Evolutionary conservation across 2,888 invertebrate genomes (phyloP), one percentile per base, ranked within the genome.

Genomic region (Folsomia candida): DNA sequence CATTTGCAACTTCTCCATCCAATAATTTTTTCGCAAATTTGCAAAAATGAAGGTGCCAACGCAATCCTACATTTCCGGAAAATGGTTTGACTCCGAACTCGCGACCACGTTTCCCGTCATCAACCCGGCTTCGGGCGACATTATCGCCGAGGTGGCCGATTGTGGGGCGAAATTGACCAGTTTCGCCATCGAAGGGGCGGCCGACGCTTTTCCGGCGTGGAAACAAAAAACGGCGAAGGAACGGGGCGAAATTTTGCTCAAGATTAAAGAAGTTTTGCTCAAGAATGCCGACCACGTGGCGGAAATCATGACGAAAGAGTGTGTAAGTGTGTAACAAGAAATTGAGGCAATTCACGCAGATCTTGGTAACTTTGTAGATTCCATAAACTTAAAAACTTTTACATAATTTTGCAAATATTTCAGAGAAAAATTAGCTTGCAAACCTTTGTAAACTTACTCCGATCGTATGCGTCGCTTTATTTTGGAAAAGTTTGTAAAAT

Each of bases 71-170:
- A 84, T 92, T 20, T 86, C 91, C 83, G 92, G 94, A 2, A 84
- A 88, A 80, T 97, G 95, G 95, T 86, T 90, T 20, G 81, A 84
- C 11, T 89, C 92, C 1, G 84, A 83, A 22, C 87, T 84, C 80
- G 89, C 88, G 18, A 85, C 86, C 75, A 88, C 88, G 11, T 95
- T 93, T 82, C 84, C 89, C 18, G 91, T 94, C 14, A 82, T 82
- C 0, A 93, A 94, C 83, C 97, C 97, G 1, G 90, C 89, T 0
- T 89, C 89, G 83, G 90, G 91, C 26, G 84, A 86, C 71, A 84
- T 90, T 0, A 86, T 97, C 69, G 89, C 88, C 0, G 83, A 85
- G 65, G 90, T 94, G 14, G 93, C 96, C 9, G 93, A 96, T 82
- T 93, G 96, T 91, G 87, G 88, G 79, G 86, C 85, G 0, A 82